Percentiles rank a stretch among this genome's conserved stretches.
Evolutionary conservation across 2,797 vertebrate species (phyloP).

Genomic region (Cirrhinus molitorella): DNA sequence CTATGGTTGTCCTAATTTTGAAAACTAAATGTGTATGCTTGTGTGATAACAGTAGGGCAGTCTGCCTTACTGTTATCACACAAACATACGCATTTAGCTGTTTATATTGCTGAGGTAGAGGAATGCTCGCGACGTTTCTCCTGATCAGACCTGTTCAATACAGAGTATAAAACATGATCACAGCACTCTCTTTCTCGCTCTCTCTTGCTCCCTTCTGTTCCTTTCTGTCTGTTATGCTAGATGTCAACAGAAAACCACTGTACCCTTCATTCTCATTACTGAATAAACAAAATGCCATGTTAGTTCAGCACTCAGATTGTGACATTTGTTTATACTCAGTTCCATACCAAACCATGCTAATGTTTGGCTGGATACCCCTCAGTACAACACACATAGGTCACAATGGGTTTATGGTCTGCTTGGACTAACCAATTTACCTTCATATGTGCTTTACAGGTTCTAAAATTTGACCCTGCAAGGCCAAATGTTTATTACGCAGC

Average conservation of each 20-base stretch:
- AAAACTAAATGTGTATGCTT: not conserved
- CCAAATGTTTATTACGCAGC: not conserved
- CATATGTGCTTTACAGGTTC: conserved; percentile 12
- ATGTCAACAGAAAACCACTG: not conserved
- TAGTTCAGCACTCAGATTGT: conserved; percentile 1
- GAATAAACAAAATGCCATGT: conserved; percentile 14
- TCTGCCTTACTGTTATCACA: too few relatives aligned
- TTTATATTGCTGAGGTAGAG: conserved; percentile 54
- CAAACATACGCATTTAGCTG: too few relatives aligned
- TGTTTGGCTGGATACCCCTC: conserved; percentile 6
- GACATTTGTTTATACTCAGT: not conserved
- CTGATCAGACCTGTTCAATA: conserved; percentile 38
- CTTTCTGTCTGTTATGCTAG: not conserved
- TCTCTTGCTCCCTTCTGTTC: not conserved
- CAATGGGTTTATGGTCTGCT: not conserved
- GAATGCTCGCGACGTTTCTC: conserved; percentile 35
- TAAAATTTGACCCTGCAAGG: conserved; percentile 22
- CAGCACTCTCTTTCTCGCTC: not conserved
- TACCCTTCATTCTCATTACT: not conserved
- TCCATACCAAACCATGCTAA: not conserved
- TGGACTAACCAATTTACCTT: conserved; percentile 11
- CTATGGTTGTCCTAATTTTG: too few relatives aligned
- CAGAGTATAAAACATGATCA: conserved; percentile 23
- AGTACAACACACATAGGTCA: not conserved
- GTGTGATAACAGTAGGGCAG: not conserved